Evolutionary conservation across 2,797 vertebrate genomes (phyloP), one percentile per base, ranked within the genome.

Genomic region (Hipposideros larvatus): DNA sequence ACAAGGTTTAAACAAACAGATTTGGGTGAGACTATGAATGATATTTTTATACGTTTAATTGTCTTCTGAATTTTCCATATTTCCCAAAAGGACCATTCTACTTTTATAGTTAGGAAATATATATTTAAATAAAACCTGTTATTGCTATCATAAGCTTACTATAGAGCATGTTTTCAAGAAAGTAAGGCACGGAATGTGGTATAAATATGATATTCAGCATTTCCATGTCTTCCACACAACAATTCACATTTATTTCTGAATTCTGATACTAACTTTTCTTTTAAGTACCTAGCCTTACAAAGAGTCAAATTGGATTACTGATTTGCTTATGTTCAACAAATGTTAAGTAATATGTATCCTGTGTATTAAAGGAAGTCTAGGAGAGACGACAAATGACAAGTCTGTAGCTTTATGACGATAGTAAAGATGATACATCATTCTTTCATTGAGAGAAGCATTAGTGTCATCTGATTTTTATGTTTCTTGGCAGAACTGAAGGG

Each of bases 401-500:
- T 74, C 2, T 19, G 55, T 68, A 55, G 77, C 57, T 89, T 87
- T 90, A 74, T 37, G 24, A 92, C 37, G 37, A 48, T 4, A 61
- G 11, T 48, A 57, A 95, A 94, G 79, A n/a, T 21, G 73, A 87
- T 31, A 63, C 34, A 51, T 48, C 70, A 66, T 75, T 90, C 68
- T 93, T 53, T 78, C 24, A 65, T n/a, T 22, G 48, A 93, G 21
- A 79, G 91, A 71, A 91, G 70, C 41, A 70, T 78, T 63, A 68
- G n/a, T 24, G 34, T 34, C 61, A 79, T 61, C 70, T 57, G 74
- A 75, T 79, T 86, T 74, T 90, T 90, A 87, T 77, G 48, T 84
- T 96, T 91, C 66, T 93, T 88, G 51, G 71, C 55, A 92, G 68
- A 87, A 88, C 57, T 53, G 65, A 95, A 93, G 74, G 66, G 55